Evolutionary conservation across 1,140 invertebrate genomes (phyloP), one percentile per base, ranked within the genome.

Genomic region (Sinonovacula constricta): DNA sequence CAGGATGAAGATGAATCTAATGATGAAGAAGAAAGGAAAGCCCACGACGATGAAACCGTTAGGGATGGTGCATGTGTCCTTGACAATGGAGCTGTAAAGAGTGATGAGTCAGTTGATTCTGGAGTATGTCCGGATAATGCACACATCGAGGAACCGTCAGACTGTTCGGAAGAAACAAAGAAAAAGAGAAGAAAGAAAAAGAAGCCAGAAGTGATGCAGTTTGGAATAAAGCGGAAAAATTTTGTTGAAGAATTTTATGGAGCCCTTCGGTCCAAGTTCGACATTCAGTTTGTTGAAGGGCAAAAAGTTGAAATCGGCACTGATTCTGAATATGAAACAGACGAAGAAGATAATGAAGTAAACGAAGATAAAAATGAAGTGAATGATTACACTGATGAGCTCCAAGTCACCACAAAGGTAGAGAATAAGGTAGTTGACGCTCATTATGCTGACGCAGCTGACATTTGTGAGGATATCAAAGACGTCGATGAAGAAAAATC

Each of bases 401-500:
- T 22, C 15, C 51, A 54, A 24, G 51, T 18, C 4, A 18, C 3
- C 51, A 3, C 3, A 15, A 3, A 5, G n/a, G 15, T 54, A 5
- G 26, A 18, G 26, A 54, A 54, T 15, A 54, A 3, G 3, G 15
- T 4, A 5, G 51, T 18, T 22, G 51, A 54, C 51, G 26, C 4
- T 3, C 3, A 18, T 54, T 24, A 54, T 18, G 51, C 3, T 22
- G 15, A 4, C 26, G 3, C 26, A 54, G 15, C 51, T 54, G 15
- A n/a, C n/a, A n/a, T n/a, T n/a, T n/a, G n/a, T n/a, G n/a, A n/a
- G n/a, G n/a, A n/a, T n/a, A n/a, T 18, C 4, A 3, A 18, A 5
- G 51, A 18, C 26, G 51, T 10, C 36, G 57, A 60, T 31, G 57
- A 57, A 57, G 24, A 57, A n/a, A n/a, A n/a, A n/a, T n/a, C n/a